These are phyloP conservation scores for Scelioninae gen. 2 DNA, from an alignment of 2,888 invertebrate genomes.

Conservation along the genomic window DNA sequence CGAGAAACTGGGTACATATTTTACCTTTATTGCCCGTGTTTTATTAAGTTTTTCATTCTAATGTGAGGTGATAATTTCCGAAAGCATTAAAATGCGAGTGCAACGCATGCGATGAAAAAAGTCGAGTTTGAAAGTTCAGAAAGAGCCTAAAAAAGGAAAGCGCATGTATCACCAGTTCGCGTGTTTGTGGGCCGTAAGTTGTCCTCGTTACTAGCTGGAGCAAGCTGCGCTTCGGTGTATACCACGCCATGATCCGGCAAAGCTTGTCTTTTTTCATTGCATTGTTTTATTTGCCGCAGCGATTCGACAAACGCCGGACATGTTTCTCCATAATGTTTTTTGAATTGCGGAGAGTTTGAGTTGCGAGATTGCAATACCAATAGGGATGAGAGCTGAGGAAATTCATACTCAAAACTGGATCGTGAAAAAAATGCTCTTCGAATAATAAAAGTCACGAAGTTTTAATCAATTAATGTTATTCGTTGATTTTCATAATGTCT, in stretches of 20 bases:
- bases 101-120: not conserved
- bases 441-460: no score
- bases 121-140: constrained; percentile 10
- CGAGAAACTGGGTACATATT: no score
- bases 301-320: not conserved
- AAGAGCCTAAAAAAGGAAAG: constrained; percentile 27
- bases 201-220: constrained; percentile 45
- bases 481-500: no score
- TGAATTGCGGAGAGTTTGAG: no score
- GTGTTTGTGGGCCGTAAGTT: constrained; percentile 64
- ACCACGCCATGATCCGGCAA: constrained; percentile 31
- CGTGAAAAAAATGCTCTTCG: no score
- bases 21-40: no score
- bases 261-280: constrained; percentile 15
- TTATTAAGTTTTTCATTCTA: no score
- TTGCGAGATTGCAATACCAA: no score
- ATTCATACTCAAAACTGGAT: no score
- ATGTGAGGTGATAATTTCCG: not conserved
- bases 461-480: no score
- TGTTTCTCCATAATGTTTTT: no score
- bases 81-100: not conserved
- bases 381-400: no score
- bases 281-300: constrained; percentile 25
- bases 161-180: constrained; percentile 60
- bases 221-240: constrained; percentile 24